Evolutionary conservation across 2,888 invertebrate species (phyloP).

Genomic region (Trachelus tabidus): DNA sequence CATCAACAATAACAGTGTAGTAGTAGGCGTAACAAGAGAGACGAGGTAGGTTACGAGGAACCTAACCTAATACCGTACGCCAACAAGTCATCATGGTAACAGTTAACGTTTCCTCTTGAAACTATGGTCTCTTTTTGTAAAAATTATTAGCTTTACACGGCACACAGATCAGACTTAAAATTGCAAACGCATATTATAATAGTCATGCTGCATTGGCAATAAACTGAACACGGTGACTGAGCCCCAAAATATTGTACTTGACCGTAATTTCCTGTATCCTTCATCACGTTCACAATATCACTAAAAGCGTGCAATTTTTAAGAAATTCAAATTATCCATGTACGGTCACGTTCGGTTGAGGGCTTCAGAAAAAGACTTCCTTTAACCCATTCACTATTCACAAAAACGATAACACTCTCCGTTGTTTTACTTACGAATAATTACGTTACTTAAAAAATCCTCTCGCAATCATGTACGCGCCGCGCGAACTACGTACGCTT

Average conservation of each 20-base stretch:
- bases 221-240: not conserved
- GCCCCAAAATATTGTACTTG: not conserved
- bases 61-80: constrained; percentile 62
- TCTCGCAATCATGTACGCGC: not conserved
- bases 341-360: not conserved
- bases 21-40: constrained; percentile 65
- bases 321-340: not conserved
- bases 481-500: not conserved
- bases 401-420: not conserved
- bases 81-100: constrained; percentile 55
- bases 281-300: not conserved
- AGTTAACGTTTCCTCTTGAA: not conserved
- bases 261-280: not conserved
- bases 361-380: not conserved
- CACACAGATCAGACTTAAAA: not conserved
- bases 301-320: not conserved
- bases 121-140: not conserved
- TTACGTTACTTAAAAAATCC: constrained; percentile 10
- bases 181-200: not conserved
- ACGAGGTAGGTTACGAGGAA: constrained; percentile 63
- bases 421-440: constrained; percentile 5
- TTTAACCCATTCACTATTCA: constrained; percentile 3
- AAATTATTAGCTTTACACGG: not conserved
- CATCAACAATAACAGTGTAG: constrained; percentile 65
- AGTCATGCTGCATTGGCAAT: not conserved